Percentiles rank a stretch among this genome's conserved stretches.
Conservation (phyloP, 2,113 vertebrate genomes). For the Psophia crepitans region DNA sequence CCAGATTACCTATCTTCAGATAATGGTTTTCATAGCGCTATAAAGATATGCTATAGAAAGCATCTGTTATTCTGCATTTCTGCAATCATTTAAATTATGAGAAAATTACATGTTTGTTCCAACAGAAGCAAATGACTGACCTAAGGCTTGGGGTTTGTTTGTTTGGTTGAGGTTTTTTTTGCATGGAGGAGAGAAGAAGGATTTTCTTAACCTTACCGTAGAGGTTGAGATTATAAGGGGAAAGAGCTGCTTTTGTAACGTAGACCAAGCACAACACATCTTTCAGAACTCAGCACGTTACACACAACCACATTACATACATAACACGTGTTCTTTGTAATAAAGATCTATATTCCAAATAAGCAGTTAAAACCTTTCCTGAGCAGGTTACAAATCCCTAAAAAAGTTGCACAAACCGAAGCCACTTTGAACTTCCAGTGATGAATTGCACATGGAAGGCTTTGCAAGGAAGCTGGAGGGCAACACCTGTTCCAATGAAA, state of each 20-base stretch:
- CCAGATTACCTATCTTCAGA: background rate
- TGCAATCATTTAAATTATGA: background rate
- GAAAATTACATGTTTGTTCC: background rate
- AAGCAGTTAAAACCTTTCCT: conserved; percentile 38
- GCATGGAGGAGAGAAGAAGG: background rate
- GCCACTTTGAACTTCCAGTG: background rate
- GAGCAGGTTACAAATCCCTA: conserved; percentile 23
- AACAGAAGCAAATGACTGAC: background rate
- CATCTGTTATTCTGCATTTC: background rate
- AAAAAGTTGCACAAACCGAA: background rate
- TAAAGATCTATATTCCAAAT: conserved; percentile 13
- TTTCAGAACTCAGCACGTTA: background rate
- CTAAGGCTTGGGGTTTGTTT: background rate
- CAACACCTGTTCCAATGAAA: conserved; percentile 20
- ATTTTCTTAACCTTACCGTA: background rate
- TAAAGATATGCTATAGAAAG: background rate
- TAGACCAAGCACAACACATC: conserved; percentile 1
- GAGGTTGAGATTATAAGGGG: background rate
- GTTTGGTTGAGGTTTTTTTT: no score
- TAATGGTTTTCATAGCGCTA: background rate
- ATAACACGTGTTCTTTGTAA: background rate
- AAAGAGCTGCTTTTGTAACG: background rate
- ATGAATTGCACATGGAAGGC: background rate
- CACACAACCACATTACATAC: background rate
- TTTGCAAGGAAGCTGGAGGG: background rate